Evolutionary conservation across 2,888 invertebrate genomes (phyloP), one percentile per base, ranked within the genome.

Genomic region (Ochropacha duplaris): DNA sequence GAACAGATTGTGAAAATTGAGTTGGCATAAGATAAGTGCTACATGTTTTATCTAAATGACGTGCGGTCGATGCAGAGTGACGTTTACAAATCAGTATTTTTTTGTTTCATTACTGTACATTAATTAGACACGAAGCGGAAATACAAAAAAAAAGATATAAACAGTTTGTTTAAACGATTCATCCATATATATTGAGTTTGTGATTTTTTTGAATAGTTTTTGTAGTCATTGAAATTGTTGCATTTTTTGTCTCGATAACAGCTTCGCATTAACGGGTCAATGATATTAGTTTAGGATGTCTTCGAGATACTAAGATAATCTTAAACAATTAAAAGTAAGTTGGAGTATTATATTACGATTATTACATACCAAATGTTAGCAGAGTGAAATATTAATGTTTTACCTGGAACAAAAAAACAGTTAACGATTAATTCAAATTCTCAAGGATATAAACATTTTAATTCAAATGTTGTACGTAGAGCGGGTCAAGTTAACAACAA

Each of bases 1-100:
- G 81, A 86, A 83, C 75, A 78, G 88, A 88, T 89, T 86, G 83
- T 78, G 73, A 79, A 84, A 84, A 86, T 82, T 82, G 78, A 80
- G 81, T 79, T 78, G 79, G 83, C 79, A 78, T 70, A 72, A 78
- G 80, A 86, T 82, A 78, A 84, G 79, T 81, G 74, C 78, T 72
- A 70, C 74, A 74, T 79, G 76, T 78, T 78, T 79, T 75, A 78
- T 76, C 66, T 73, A 77, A 74, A 72, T 76, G 81, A 81, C 76
- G 77, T 72, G 73, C 76, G 70, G 69, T 68, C 60, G 71, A 76
- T 78, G 73, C 70, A 66, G 72, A 78, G 69, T 73, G 79, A 81
- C 71, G 78, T 57, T 74, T 73, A 77, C 66, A 78, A 73, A 79
- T 79, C 72, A 72, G 62, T 73, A n/a, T n/a, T 76, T 83, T 81